A percentile compares a stretch with the other conserved stretches of the same genome.
Conservation (phyloP, 2,797 vertebrate genomes). For the Vireo griseus region DNA sequence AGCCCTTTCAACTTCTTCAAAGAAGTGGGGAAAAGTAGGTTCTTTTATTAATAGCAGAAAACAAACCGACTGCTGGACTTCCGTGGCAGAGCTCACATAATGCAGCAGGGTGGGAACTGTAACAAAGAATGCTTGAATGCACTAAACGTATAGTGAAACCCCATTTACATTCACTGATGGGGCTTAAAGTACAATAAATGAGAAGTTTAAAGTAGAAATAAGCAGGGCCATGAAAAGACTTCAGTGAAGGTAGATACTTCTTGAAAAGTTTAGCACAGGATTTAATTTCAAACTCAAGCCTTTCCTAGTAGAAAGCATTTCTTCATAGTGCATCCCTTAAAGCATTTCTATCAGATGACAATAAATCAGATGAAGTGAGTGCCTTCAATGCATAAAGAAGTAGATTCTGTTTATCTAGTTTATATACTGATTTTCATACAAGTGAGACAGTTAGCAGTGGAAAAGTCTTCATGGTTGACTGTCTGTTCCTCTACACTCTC, state of each 20-base stretch:
- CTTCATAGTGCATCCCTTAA: conserved; percentile 22
- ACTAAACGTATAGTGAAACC: conserved; percentile 76
- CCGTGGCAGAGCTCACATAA: conserved; percentile 75
- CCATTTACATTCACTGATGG: conserved; percentile 76
- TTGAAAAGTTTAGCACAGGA: conserved; percentile 68
- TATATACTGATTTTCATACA: conserved; percentile 16
- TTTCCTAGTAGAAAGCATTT: conserved; percentile 49
- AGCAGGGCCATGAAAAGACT: conserved; percentile 71
- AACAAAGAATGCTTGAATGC: conserved; percentile 79
- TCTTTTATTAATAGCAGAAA: conserved; percentile 81
- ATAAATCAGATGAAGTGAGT: conserved; percentile 44
- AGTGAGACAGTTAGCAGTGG: neutral
- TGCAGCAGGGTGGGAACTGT: conserved; percentile 71
- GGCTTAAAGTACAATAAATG: conserved; percentile 73
- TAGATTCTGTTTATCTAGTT: neutral
- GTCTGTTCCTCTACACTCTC: neutral
- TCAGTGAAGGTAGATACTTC: conserved; percentile 65
- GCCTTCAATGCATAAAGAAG: neutral
- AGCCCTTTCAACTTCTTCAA: conserved; percentile 79
- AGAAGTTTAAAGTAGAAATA: conserved; percentile 75
- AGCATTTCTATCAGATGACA: neutral
- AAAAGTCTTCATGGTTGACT: neutral
- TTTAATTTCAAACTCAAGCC: conserved; percentile 61
- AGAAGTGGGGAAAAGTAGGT: conserved; percentile 70
- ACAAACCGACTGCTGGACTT: conserved; percentile 80